Evolutionary conservation across 1,140 invertebrate species (phyloP).

Genomic region (Bombus affinis): DNA sequence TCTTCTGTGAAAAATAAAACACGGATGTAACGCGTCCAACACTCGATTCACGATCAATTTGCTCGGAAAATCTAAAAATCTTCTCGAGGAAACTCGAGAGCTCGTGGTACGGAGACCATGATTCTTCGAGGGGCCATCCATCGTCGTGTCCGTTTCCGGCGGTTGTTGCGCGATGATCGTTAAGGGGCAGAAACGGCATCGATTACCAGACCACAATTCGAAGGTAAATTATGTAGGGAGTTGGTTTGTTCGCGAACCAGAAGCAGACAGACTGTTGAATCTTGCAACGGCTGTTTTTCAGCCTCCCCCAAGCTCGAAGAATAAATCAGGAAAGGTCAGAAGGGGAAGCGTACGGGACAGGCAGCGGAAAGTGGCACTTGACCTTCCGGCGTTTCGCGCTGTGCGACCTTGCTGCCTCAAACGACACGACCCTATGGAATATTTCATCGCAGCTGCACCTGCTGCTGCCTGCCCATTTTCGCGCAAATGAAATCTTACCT

Average conservation of each 20-base stretch:
- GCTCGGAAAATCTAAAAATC: not conserved
- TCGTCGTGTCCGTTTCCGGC: not conserved
- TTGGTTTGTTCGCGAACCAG: not conserved
- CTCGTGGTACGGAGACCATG: not conserved
- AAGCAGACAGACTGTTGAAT: conserved; percentile 26
- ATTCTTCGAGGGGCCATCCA: not conserved
- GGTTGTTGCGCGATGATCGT: not conserved
- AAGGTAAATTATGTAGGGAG: conserved; percentile 25
- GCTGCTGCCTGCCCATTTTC: not conserved
- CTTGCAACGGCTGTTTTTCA: conserved; percentile 52
- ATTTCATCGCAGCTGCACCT: conserved; percentile 50
- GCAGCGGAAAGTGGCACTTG: conserved; percentile 46
- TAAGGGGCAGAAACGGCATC: not conserved
- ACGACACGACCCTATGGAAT: conserved; percentile 58
- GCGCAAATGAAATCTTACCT: not conserved
- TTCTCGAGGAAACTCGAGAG: not conserved
- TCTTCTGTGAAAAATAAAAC: no score
- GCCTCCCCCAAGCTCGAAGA: conserved; percentile 14
- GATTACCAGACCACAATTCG: not conserved
- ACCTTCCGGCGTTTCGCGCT: conserved; percentile 38
- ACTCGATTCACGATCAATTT: not conserved
- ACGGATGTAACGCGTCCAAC: no score
- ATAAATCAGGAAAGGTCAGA: conserved; percentile 55
- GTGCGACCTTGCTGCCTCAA: conserved; percentile 53
- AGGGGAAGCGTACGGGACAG: conserved; percentile 5